phyloP scores from a whole-genome alignment of 2,888 invertebrate genomes.

The Minunthozetes semirufus region DNA sequence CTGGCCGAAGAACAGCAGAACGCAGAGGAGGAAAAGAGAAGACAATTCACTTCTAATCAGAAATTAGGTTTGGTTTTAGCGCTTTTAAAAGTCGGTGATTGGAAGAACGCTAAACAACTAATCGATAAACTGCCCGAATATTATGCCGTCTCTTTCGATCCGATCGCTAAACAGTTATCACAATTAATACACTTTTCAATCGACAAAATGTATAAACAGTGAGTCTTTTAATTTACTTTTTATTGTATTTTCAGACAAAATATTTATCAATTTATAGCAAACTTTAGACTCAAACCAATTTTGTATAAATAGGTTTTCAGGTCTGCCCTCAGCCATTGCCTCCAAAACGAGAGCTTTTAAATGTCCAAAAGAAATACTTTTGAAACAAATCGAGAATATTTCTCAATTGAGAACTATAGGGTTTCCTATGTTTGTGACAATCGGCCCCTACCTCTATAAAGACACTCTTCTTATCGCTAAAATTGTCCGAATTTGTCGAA shows the following conservation, averaged over 20 bases:
- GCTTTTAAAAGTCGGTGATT: constrained; percentile 76
- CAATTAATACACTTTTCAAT: constrained; percentile 72
- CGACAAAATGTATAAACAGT: constrained; percentile 76
- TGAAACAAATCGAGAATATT: constrained; percentile 60
- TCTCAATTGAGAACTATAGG: constrained; percentile 65
- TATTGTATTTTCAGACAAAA: not conserved
- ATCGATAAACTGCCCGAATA: constrained; percentile 74
- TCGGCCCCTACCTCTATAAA: constrained; percentile 79
- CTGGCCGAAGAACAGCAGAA: constrained; percentile 42
- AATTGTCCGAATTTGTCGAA: constrained; percentile 56
- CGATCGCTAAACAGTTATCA: constrained; percentile 70
- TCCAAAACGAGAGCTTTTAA: constrained; percentile 40
- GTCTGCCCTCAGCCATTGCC: constrained; percentile 56
- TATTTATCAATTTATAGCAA: constrained; percentile 45
- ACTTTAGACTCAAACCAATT: too few relatives aligned
- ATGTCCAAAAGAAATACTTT: constrained; percentile 7
- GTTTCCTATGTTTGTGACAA: constrained; percentile 72
- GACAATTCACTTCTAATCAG: constrained; percentile 63
- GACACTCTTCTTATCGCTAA: constrained; percentile 89
- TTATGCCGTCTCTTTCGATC: constrained; percentile 67
- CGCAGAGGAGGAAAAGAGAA: constrained; percentile 24
- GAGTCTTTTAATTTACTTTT: constrained; percentile 46
- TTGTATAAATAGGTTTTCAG: constrained; percentile 57
- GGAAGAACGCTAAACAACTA: constrained; percentile 74
- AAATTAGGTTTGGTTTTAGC: constrained; percentile 89